These are phyloP conservation scores for Galeruca laticollis DNA, from an alignment of 2,888 invertebrate species.

Conservation along the genomic window DNA sequence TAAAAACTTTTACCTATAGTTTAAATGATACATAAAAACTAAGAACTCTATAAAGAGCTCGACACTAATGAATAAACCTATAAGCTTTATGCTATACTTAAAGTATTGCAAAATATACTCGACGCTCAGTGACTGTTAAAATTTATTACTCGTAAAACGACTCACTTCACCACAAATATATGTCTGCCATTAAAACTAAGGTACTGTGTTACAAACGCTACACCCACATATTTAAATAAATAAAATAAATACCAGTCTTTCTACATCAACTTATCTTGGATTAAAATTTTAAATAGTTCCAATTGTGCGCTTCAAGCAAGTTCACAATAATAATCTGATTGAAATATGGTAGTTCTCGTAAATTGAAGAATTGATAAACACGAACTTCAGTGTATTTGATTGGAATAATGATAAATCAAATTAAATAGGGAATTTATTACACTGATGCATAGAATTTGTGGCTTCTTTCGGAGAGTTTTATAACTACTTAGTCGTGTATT, in stretches of 20 bases:
- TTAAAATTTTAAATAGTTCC: background rate
- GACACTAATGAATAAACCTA: background rate
- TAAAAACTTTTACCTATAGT: too few relatives aligned
- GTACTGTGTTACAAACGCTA: too few relatives aligned
- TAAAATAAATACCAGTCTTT: too few relatives aligned
- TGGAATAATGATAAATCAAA: too few relatives aligned
- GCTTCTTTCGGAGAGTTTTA: too few relatives aligned
- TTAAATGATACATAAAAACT: too few relatives aligned
- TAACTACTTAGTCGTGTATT: too few relatives aligned
- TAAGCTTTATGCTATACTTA: background rate
- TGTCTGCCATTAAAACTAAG: background rate
- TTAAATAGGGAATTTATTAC: too few relatives aligned
- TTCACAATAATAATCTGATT: background rate
- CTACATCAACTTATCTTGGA: background rate
- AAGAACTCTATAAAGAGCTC: background rate
- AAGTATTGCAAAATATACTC: background rate
- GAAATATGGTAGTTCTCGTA: too few relatives aligned
- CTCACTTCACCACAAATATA: background rate
- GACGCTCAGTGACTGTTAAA: background rate
- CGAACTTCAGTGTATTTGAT: too few relatives aligned
- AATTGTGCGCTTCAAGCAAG: background rate
- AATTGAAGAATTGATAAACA: too few relatives aligned
- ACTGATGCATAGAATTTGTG: too few relatives aligned
- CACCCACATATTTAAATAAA: slow-evolving; percentile 4
- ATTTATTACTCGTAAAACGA: background rate